These are phyloP conservation scores for Imbricaverruca yamaguchii DNA, from an alignment of 2,888 invertebrate genomes.

Conservation along the genomic window DNA sequence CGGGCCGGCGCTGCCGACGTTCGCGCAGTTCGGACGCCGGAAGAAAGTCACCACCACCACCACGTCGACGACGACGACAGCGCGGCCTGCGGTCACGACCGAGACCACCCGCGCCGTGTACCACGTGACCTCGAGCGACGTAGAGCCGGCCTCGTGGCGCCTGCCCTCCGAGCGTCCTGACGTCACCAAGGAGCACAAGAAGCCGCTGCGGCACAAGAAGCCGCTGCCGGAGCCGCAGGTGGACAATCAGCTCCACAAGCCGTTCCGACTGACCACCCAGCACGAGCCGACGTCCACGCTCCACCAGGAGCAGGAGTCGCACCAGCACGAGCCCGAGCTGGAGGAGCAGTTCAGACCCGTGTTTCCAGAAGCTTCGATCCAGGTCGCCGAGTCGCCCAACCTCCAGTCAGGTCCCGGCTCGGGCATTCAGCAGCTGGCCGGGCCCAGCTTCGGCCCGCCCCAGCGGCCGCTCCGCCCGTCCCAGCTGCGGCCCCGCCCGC, in stretches of 20 bases:
- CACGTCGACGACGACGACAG: neutral
- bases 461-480: too few species aligned
- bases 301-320: neutral
- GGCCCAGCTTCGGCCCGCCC: neutral
- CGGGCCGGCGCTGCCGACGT: too few species aligned
- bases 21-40: neutral
- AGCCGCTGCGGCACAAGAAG: neutral
- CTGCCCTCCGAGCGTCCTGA: neutral
- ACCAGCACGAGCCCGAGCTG: neutral
- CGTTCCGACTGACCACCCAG: neutral
- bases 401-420: neutral
- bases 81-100: neutral
- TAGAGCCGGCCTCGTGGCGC: neutral
- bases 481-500: neutral
- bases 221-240: neutral
- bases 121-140: neutral
- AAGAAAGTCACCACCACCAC: neutral
- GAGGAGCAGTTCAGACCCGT: neutral
- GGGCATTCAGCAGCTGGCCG: constrained; percentile 10
- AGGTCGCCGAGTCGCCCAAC: neutral
- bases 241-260: neutral
- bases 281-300: neutral
- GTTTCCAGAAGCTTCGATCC: neutral
- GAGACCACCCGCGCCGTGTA: neutral
- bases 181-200: neutral